phyloP scores from a whole-genome alignment of 2,888 invertebrate species.

The Crioceris asparagi region DNA sequence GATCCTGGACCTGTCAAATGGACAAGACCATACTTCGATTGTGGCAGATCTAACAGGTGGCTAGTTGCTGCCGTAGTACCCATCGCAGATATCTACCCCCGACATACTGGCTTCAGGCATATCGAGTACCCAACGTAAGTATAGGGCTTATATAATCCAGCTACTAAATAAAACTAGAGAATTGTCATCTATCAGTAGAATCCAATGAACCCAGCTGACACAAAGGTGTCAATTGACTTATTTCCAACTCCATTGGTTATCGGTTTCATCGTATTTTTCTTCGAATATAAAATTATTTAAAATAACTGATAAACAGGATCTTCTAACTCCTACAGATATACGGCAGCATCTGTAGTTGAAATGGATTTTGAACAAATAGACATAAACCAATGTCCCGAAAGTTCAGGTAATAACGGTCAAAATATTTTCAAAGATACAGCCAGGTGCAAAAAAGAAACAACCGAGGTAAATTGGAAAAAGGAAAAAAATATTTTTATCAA shows the following conservation, averaged over 20 bases:
- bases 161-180: too few species aligned
- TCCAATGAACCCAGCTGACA: too few species aligned
- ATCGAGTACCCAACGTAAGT: constrained; percentile 87
- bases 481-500: too few species aligned
- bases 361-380: constrained; percentile 95
- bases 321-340: constrained; percentile 59
- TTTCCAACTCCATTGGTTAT: too few species aligned
- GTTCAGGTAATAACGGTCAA: constrained; percentile 77
- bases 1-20: constrained; percentile 86
- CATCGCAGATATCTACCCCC: constrained; percentile 88
- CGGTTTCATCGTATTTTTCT: too few species aligned
- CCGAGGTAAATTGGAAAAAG: constrained; percentile 65
- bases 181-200: too few species aligned
- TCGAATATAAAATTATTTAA: too few species aligned
- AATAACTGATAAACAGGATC: too few species aligned
- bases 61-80: constrained; percentile 88
- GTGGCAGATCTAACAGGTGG: constrained; percentile 92
- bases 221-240: too few species aligned
- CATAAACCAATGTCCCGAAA: constrained; percentile 91
- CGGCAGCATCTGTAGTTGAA: constrained; percentile 85
- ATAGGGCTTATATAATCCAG: neutral
- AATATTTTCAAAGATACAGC: constrained; percentile 86
- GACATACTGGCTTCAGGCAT: constrained; percentile 86
- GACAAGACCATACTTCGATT: constrained; percentile 94
- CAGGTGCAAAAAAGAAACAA: constrained; percentile 81